Evolutionary conservation across 2,797 vertebrate species (phyloP), one percentile per base, ranked within the genome.

Genomic region (Pempheris klunzingeri): DNA sequence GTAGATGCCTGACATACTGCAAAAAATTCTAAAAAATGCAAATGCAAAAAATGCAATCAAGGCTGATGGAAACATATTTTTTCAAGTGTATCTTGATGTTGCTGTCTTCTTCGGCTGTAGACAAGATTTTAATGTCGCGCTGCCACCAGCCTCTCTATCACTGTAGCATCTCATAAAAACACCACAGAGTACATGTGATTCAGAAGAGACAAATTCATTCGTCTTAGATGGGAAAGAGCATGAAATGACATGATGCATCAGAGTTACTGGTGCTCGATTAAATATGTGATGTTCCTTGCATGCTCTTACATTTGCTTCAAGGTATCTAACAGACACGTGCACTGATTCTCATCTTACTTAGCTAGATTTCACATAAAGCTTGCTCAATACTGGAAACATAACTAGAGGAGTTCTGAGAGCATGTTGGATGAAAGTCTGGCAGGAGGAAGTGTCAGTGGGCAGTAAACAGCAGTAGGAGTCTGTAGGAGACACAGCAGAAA

Each of bases 401-500:
- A 50, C n/a, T 41, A 9, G 9, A 72, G 32, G 60, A 13, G 32
- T 24, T 41, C 38, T 24, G n/a, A 60, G 38, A 20, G 39, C 12
- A 9, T 30, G 20, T 20, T 49, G 57, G 59, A 22, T 36, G 17
- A 32, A 34, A 59, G 54, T 57, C 47, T 72, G 72, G 73, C 32
- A 71, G 60, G 72, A 55, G 36, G 44, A 55, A 8, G 50, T 70
- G 77, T 28, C 43, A 46, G 13, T 26, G 26, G 30, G 59, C 41
- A 17, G 71, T 8, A 20, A 28, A 38, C 49, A 61, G 74, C 68
- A 69, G 67, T 24, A 24, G 41, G 78, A 50, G 39, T 76, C 58
- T 54, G 67, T 59, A 73, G 59, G 75, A 78, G 66, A 82, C 50
- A 58, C 44, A 80, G 80, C 77, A 85, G 84, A 90, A 90, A 91